Evolutionary conservation across 2,113 vertebrate genomes (phyloP), one percentile per base, ranked within the genome.

Genomic region (Calypte anna): DNA sequence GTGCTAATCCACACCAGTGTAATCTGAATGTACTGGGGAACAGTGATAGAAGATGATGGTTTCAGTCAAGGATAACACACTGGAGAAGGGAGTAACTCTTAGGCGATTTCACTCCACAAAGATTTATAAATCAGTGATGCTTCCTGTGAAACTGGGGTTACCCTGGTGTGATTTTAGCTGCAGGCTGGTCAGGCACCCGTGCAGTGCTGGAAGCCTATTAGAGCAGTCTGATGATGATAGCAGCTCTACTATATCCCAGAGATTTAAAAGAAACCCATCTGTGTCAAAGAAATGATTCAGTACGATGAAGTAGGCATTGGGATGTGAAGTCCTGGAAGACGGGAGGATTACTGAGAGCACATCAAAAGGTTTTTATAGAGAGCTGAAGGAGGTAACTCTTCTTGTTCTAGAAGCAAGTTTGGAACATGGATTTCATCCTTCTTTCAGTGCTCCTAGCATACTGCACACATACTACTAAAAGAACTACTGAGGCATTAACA

Each of bases 201-300:
- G 63, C 63, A 81, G 30, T 74, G 55, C 66, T 91, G 24, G 44
- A 94, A 76, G 54, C 36, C 40, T 72, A 21, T 28, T 83, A 55
- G 8, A 79, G 36, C 36, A 87, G 59, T 40, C 44, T 67, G 70
- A 81, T 88, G 94, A 94, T 66, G 73, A 90, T 4, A 90, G 76
- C 27, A 69, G 62, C 57, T 96, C 55, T 75, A 92, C 73, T 59
- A 59, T 48, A 93, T 61, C 74, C 74, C 81, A 74, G 43, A 68
- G 67, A 72, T 95, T 94, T 95, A 94, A 91, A 82, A 53, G 33
- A 87, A 88, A 94, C 66, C 57, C 43, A 73, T 91, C 67, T 40
- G 44, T 86, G 87, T 80, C 80, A 93, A 79, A 80, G n/a, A 84
- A 43, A 72, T 66, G 89, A 92, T 44, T 63, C 64, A 89, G 31